Base-by-base conservation (phyloP, 1,140 invertebrate genomes). In the Batillaria attramentaria region DNA sequence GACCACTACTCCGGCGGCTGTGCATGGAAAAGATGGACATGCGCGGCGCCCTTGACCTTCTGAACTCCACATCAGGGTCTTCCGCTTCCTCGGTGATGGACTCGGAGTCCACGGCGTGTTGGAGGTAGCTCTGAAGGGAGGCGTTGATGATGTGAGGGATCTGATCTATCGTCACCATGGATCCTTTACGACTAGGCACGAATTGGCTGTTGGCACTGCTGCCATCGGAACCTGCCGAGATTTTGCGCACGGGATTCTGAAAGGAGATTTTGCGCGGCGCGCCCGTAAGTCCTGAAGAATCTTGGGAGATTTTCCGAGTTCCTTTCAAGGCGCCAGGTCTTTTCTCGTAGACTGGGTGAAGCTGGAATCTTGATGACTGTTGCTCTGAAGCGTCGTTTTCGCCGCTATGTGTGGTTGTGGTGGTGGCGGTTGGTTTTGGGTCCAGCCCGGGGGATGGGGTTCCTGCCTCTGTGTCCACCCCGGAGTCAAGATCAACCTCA, bases 181-280 rank as follows among this genome's bases (percentile, higher is more conserved):
- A 83, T 31, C 68, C 74, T 74, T 83, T 83, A 3, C 74, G 66
- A 33, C 69, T 77, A 2, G 75, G 82, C 24, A 73, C 69, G 18
- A 79, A 13, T 35, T 41, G 77, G 31, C 68, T 39, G 43, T 54
- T 50, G 20, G 72, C 43, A 20, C 65, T 60, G 24, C 72, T 41
- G 42, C 78, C 54, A n/a, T 78, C 69, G 3, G 79, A 46, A 66
- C 50, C n/a, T 33, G 62, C 33, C 37, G 77, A 77, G 1, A 72
- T 69, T 28, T 70, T 65, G 33, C 70, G 72, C 54, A 39, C 41
- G 35, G 60, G 39, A 16, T 62, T 73, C 13, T 35, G 70, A 24
- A 41, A 68, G 41, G 70, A 74, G 28, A 62, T 69, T 57, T 5
- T 39, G 72, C 35, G 33, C 31, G 10, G 72, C 39, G n/a, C 20